A percentile compares a stretch with the other conserved stretches of the same genome.
Conservation (phyloP, 2,113 vertebrate genomes). For the Podocnemis expansa region DNA sequence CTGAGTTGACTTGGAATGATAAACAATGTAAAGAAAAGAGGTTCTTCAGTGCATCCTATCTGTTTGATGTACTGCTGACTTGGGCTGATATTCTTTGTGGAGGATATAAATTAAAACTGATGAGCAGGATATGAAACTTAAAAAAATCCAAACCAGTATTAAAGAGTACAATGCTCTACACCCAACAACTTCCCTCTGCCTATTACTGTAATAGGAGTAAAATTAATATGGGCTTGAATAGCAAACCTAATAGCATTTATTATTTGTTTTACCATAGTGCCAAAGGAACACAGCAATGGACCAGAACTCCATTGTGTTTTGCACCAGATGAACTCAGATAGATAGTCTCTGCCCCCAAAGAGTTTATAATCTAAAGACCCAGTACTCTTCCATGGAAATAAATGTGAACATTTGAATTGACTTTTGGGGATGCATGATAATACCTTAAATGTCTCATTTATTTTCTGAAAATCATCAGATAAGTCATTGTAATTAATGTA, state of each 20-base stretch:
- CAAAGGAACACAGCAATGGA: background rate
- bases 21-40: background rate
- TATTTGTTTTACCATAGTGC: background rate
- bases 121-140: background rate
- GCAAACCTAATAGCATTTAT: background rate
- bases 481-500: background rate
- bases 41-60: slow-evolving; percentile 38
- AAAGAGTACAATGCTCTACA: background rate
- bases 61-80: slow-evolving; percentile 5
- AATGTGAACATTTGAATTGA: too few relatives aligned
- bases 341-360: background rate
- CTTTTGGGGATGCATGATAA: background rate
- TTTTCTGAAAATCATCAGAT: background rate
- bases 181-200: background rate
- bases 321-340: background rate
- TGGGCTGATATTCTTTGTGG: slow-evolving; percentile 4
- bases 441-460: background rate
- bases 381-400: background rate
- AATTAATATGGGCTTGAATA: background rate
- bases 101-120: background rate
- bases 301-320: background rate
- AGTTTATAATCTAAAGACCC: background rate
- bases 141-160: slow-evolving; percentile 40
- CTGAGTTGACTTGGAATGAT: background rate
- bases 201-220: background rate